These are phyloP conservation scores for Ictalurus punctatus DNA, from an alignment of 2,113 vertebrate genomes.

Conservation along the genomic window DNA sequence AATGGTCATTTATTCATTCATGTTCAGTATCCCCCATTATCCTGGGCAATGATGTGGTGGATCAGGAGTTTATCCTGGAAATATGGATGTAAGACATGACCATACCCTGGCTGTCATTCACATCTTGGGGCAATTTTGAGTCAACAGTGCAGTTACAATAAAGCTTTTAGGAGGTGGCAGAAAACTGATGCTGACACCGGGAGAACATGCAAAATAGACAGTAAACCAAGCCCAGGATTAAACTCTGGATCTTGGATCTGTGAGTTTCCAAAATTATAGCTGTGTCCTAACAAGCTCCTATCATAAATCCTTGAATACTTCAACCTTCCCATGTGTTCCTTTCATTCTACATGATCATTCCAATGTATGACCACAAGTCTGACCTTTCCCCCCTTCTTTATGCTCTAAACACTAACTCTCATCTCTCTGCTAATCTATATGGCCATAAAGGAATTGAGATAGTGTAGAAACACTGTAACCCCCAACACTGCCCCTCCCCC, in stretches of 20 bases:
- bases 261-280: background rate
- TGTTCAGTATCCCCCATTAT: background rate
- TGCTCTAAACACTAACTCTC: background rate
- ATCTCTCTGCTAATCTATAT: background rate
- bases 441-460: background rate
- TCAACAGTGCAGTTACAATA: background rate
- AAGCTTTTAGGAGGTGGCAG: background rate
- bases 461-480: background rate
- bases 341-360: background rate
- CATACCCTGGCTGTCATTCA: background rate
- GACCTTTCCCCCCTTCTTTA: background rate
- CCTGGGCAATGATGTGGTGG: background rate
- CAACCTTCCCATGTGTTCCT: background rate
- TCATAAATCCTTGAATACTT: background rate
- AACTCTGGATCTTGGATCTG: background rate
- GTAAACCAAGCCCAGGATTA: background rate
- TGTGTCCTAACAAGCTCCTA: background rate
- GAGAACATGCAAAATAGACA: background rate
- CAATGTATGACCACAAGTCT: background rate
- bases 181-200: background rate
- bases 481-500: background rate
- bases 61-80: background rate
- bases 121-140: background rate
- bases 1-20: background rate
- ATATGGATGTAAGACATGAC: background rate